These are phyloP conservation scores for Nyctereutes procyonoides DNA, from an alignment of 2,113 vertebrate genomes.

Conservation along the genomic window DNA sequence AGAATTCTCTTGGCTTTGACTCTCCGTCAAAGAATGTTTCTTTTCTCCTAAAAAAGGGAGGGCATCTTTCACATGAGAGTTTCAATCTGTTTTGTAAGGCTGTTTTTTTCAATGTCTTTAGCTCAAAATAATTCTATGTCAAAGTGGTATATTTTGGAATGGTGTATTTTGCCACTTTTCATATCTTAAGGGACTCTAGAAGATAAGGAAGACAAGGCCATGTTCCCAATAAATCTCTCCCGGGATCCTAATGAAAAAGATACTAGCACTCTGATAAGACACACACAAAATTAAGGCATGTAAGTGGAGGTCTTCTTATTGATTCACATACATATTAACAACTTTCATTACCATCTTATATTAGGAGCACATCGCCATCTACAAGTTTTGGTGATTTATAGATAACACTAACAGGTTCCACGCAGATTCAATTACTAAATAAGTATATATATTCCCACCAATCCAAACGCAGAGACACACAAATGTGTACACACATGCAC, in stretches of 20 bases:
- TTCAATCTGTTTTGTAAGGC: not conserved
- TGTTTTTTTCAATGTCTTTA: not conserved
- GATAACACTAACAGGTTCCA: not conserved
- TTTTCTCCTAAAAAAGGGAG: not conserved
- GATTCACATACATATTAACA: not conserved
- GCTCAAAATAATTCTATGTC: not conserved
- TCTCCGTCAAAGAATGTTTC: not conserved
- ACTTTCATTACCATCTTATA: slow-evolving; percentile 15
- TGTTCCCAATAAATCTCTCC: not conserved
- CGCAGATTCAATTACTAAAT: not conserved
- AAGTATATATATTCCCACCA: not conserved
- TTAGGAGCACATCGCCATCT: not conserved
- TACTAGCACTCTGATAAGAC: not conserved
- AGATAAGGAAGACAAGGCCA: not conserved
- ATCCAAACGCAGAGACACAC: not conserved
- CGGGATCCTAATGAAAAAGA: not conserved
- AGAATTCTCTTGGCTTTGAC: not conserved
- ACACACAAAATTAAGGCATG: not conserved
- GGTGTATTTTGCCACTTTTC: not conserved
- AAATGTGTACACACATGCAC: not conserved
- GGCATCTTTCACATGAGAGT: not conserved
- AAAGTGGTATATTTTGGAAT: not conserved
- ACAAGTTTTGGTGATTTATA: not conserved
- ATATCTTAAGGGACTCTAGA: not conserved
- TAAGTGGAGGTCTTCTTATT: not conserved